phyloP scores from a whole-genome alignment of 2,888 invertebrate species.

The Rhamphomyia laevipes region DNA sequence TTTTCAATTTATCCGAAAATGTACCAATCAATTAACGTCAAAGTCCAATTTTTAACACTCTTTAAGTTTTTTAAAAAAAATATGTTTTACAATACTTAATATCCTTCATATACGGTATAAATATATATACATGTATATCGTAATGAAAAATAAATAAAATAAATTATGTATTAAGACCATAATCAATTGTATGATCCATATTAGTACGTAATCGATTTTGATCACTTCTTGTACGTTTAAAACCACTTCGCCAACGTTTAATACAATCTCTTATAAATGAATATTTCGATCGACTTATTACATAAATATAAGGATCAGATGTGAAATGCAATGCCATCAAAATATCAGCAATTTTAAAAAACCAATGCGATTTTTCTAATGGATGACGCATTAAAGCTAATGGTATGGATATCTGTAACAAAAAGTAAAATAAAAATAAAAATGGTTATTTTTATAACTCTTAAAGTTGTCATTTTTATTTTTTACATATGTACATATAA shows the following conservation, averaged over 20 bases:
- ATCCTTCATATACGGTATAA: too few species aligned
- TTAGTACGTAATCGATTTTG: conserved; percentile 34
- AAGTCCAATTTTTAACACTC: too few species aligned
- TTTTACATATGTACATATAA: too few species aligned
- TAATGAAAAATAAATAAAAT: too few species aligned
- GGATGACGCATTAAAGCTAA: conserved; percentile 37
- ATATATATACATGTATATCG: too few species aligned
- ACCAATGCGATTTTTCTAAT: conserved; percentile 24
- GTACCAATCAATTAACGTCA: too few species aligned
- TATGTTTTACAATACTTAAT: too few species aligned
- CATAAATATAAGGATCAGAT: conserved; percentile 73
- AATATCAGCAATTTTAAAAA: conserved; percentile 52
- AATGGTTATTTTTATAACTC: too few species aligned
- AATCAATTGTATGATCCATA: conserved; percentile 18
- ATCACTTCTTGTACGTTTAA: conserved; percentile 31
- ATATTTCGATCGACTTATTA: conserved; percentile 50
- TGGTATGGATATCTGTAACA: conserved; percentile 51
- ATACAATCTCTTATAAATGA: conserved; percentile 30
- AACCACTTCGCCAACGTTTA: conserved; percentile 26
- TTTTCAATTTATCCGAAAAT: too few species aligned
- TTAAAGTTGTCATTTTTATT: too few species aligned
- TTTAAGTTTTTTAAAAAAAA: too few species aligned
- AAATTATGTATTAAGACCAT: too few species aligned
- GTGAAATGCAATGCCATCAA: conserved; percentile 72
- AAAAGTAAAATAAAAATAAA: conserved; percentile 13